Evolutionary conservation across 1,140 invertebrate species (phyloP), one percentile per base, ranked within the genome.

Genomic region (Vanessa atalanta): DNA sequence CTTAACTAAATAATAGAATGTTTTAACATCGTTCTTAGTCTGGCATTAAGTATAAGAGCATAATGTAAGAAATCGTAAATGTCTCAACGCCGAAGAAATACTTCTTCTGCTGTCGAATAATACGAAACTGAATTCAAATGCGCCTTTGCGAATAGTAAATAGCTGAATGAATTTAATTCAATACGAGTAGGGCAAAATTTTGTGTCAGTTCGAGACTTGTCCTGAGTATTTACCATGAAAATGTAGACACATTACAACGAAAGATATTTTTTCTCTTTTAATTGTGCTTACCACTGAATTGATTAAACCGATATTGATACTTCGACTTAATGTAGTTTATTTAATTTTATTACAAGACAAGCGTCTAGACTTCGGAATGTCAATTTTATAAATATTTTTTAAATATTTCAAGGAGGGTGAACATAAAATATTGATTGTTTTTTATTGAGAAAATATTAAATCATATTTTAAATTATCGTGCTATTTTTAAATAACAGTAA

Each of bases 311-410:
- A 48, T 47, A 70, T 63, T 64, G 68, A 70, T 63, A 70, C 68
- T 43, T 47, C 55, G 26, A 61, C 15, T 63, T 47, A 61, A 70
- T 70, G 43, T 8, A 23, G n/a, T n/a, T 43, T n/a, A 14, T 16
- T 63, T 61, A 57, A 61, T 47, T 61, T 70, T 63, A 43, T 47
- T 47, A 16, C 7, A 14, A 47, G 53, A 23, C 20, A 64, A 23
- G 26, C n/a, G 67, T 69, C 67, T 69, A 69, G 67, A 69, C 67
- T 47, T 12, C 2, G n/a, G 20, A 61, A 70, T 70, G 57, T 63
- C 47, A n/a, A 57, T 51, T 50, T 47, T 23, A 23, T 15, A 57
- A 61, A 61, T 61, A 31, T 61, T 61, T 60, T 11, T 6, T 57
- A 57, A 23, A 23, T 57, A 16, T 23, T 2, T 37, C 31, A 37